phyloP scores from a whole-genome alignment of 2,888 invertebrate genomes.

The Sesamia inferens region DNA sequence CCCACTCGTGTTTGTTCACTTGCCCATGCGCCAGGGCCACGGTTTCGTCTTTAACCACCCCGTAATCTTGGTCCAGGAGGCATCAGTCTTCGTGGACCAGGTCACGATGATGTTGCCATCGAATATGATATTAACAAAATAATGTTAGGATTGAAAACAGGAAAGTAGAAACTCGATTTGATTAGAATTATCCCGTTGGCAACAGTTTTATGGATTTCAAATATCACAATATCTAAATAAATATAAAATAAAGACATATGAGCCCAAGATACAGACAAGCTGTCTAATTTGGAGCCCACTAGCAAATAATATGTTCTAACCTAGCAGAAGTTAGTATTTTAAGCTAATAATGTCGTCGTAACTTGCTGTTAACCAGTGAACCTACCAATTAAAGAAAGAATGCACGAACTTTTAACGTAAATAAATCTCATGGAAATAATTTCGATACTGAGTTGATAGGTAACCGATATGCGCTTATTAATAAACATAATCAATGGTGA shows the following conservation, averaged over 20 bases:
- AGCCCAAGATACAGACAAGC: neutral
- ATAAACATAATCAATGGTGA: conserved; percentile 50
- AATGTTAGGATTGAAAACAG: conserved; percentile 3
- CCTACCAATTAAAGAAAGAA: neutral
- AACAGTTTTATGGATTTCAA: neutral
- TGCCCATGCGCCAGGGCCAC: too few relatives aligned
- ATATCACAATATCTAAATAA: neutral
- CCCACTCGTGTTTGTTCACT: too few relatives aligned
- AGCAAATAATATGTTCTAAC: too few relatives aligned
- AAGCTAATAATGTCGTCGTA: too few relatives aligned
- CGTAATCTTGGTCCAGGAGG: too few relatives aligned
- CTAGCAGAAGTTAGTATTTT: too few relatives aligned
- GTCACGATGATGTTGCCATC: neutral
- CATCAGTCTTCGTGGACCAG: too few relatives aligned
- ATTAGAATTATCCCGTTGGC: neutral
- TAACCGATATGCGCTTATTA: conserved; percentile 38
- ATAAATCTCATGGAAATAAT: neutral
- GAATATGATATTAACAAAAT: neutral
- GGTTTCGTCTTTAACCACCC: too few relatives aligned
- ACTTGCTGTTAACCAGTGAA: too few relatives aligned
- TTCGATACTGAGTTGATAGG: conserved; percentile 16
- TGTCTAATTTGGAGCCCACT: too few relatives aligned
- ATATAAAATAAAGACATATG: neutral
- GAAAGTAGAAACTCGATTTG: neutral
- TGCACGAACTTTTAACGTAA: neutral